Conservation (phyloP, 2,113 vertebrate species). For the Zosterops pallidus region DNA sequence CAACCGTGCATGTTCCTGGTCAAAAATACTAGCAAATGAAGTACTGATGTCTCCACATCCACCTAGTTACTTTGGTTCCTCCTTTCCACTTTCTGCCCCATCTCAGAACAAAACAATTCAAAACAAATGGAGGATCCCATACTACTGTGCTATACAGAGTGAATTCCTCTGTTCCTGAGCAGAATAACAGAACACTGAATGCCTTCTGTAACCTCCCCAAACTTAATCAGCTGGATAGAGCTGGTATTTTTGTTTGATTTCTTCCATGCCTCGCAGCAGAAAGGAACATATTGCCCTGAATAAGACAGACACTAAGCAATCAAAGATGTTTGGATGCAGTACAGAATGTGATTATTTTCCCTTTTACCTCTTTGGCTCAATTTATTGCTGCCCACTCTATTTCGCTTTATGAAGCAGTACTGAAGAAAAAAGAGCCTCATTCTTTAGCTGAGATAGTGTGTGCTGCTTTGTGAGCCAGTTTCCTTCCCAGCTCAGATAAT, state of each 20-base stretch:
- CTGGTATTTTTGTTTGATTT: slow-evolving; percentile 28
- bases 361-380: not conserved
- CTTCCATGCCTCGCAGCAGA: not conserved
- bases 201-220: not conserved
- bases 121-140: not conserved
- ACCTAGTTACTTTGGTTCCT: not conserved
- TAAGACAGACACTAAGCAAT: slow-evolving; percentile 25
- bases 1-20: not conserved
- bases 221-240: not conserved
- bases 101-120: not conserved
- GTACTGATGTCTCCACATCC: not conserved
- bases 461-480: not conserved
- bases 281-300: not conserved
- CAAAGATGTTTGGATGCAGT: slow-evolving; percentile 1
- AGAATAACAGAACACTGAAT: not conserved
- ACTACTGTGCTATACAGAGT: not conserved
- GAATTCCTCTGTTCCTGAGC: not conserved
- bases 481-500: not conserved
- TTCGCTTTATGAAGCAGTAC: not conserved
- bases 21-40: not conserved
- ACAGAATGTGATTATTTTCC: not conserved
- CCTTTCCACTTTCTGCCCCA: not conserved
- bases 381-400: not conserved
- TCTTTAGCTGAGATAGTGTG: not conserved
- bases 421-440: not conserved